Evolutionary conservation across 23 tunicate species (phyloP), one percentile per base, ranked within the genome.

Genomic region (Clavelina lepadiformis): DNA sequence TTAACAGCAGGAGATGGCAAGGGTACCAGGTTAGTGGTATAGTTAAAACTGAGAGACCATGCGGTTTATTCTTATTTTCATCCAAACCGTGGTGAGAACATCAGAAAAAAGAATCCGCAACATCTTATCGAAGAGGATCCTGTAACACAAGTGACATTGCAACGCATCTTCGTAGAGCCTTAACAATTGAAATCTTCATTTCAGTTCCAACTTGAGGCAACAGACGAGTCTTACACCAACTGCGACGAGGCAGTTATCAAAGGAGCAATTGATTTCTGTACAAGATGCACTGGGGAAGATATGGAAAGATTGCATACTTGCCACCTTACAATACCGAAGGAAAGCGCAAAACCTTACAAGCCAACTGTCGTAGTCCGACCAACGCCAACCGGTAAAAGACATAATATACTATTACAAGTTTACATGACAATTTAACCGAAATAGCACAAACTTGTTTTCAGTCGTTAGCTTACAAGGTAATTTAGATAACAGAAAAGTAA

Each of bases 1-100:
- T 86, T 37, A 73, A 86, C 56, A 79, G 86, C 64, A 86, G 83
- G 49, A 65, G 85, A 58, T 86, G 95, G 95, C 95, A 86, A 57
- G 95, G 95, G 5, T 72, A 71, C 52, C 83, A 86, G 78, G 95
- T 86, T 54, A 38, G 30, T 27, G n/a, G 67, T 3, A n/a, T n/a
- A n/a, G n/a, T n/a, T n/a, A n/a, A n/a, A n/a, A n/a, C n/a, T n/a
- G n/a, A n/a, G n/a, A n/a, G n/a, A n/a, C n/a, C n/a, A n/a, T n/a
- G n/a, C n/a, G n/a, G n/a, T n/a, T n/a, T n/a, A n/a, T n/a, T n/a
- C n/a, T n/a, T n/a, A n/a, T n/a, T n/a, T n/a, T n/a, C n/a, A n/a
- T n/a, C n/a, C n/a, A n/a, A n/a, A n/a, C n/a, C n/a, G n/a, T n/a
- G n/a, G n/a, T n/a, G n/a, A n/a, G n/a, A n/a, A n/a, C n/a, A n/a